Base-by-base conservation (phyloP, 2,113 vertebrate species). In the Upupa epops region DNA sequence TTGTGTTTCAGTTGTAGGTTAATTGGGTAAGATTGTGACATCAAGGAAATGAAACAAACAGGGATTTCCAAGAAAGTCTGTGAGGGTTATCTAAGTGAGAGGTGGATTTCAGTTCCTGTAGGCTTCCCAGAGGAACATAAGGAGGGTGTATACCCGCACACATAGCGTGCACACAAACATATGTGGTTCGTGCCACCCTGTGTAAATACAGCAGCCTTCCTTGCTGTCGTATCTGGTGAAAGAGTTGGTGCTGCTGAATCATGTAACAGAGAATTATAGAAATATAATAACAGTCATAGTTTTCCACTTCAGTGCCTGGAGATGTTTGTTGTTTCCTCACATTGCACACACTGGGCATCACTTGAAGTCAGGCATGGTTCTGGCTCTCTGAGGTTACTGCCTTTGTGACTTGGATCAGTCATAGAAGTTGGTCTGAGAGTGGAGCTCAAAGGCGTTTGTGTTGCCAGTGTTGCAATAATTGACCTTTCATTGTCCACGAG, bases 181-280 rank as follows among this genome's bases (percentile, higher is more conserved):
- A 79, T n/a, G 82, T 75, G 59, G 20, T 82, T 1, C 4, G 34
- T 58, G 80, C 70, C 65, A 31, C 77, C 78, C 80, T 34, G 0
- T 60, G 83, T 83, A 83, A 90, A 84, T 84, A 90, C 77, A 84
- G 86, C 88, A 94, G 58, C 64, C 81, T 84, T 69, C 48, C 49
- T 86, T 90, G 77, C 76, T 75, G 31, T 83, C 90, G 24, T 58
- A 72, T 83, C 73, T 69, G 61, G 86, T 49, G 48, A 26, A 58
- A 78, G 56, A 73, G 16, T 65, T 58, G 14, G 13, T 78, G 15
- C 54, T 58, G 65, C 42, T 92, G 70, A 75, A 75, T 75, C 20
- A 5, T 22, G 31, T 60, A 59, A 36, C 15, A 21, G 14, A 69
- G 77, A 65, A 73, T 70, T 65, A 26, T 6, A 12, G 54, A 51